phyloP scores from a whole-genome alignment of 2,888 invertebrate species.

The Callyntrura guangdongensis region DNA sequence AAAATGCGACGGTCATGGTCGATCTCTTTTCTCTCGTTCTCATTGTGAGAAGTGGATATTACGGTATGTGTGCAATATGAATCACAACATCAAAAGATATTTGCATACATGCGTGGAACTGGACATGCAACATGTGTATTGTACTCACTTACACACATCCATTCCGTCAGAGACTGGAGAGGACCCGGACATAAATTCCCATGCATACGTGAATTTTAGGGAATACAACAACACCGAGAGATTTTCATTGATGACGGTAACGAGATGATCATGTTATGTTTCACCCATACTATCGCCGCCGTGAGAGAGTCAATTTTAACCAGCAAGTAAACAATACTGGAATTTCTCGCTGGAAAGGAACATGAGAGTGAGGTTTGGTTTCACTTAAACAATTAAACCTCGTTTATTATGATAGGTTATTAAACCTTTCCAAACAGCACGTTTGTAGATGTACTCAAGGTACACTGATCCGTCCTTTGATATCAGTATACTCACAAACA shows the following conservation, averaged over 20 bases:
- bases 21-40: constrained; percentile 59
- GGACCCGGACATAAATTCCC: constrained; percentile 6
- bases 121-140: constrained; percentile 80
- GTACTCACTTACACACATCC: constrained; percentile 41
- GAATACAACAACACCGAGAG: constrained; percentile 31
- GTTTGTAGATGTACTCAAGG: constrained; percentile 12
- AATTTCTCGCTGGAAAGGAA: constrained; percentile 43
- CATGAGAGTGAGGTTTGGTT: constrained; percentile 59
- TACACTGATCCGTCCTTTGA: background rate
- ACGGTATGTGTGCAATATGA: constrained; percentile 31
- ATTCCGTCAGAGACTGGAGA: constrained; percentile 12
- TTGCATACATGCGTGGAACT: constrained; percentile 70
- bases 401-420: constrained; percentile 57
- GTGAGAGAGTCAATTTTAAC: background rate
- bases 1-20: constrained; percentile 76
- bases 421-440: too few relatives aligned
- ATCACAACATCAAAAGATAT: constrained; percentile 20
- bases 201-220: constrained; percentile 6
- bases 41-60: constrained; percentile 55
- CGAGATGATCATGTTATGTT: constrained; percentile 5
- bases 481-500: too few relatives aligned
- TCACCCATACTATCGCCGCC: background rate
- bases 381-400: constrained; percentile 44
- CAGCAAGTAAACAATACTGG: constrained; percentile 53
- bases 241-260: constrained; percentile 27